A percentile compares a stretch with the other conserved stretches of the same genome.
Evolutionary conservation across 2,113 vertebrate species (phyloP).

Genomic region (Nothobranchius kuhntae): DNA sequence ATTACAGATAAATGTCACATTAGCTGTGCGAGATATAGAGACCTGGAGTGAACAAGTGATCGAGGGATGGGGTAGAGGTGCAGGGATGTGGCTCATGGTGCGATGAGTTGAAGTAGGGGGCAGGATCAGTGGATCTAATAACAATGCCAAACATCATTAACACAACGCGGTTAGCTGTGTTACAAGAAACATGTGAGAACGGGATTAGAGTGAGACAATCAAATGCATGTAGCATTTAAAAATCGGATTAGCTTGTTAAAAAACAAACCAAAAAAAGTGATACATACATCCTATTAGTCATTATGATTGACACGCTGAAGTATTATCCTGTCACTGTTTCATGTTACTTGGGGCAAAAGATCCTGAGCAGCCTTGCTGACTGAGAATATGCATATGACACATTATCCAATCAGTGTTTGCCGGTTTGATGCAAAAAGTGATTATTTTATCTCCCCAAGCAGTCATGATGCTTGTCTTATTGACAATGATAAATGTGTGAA

Average conservation of each 20-base stretch:
- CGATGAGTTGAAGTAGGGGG: constrained; percentile 20
- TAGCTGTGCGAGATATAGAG: constrained; percentile 71
- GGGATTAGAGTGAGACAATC: constrained; percentile 2
- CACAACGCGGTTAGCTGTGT: constrained; percentile 26
- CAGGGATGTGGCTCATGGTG: constrained; percentile 11
- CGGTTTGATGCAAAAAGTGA: not conserved
- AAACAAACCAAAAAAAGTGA: not conserved
- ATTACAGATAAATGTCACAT: constrained; percentile 83
- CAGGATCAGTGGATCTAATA: constrained; percentile 38
- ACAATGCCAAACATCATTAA: constrained; percentile 52
- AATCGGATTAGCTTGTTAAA: constrained; percentile 2
- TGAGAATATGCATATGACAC: not conserved
- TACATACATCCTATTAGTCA: not conserved
- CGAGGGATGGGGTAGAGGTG: constrained; percentile 20
- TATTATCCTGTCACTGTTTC: not conserved
- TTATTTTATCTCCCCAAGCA: not conserved
- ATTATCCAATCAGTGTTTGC: not conserved
- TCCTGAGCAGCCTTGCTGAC: not conserved
- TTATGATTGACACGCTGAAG: not conserved
- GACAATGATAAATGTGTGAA: not conserved
- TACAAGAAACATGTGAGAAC: constrained; percentile 39
- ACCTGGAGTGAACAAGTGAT: constrained; percentile 68
- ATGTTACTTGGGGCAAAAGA: not conserved
- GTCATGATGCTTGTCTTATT: not conserved
- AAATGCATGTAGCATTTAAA: not conserved